Evolutionary conservation across 2,888 invertebrate species (phyloP), one percentile per base, ranked within the genome.

Genomic region (Thalpophila matura): DNA sequence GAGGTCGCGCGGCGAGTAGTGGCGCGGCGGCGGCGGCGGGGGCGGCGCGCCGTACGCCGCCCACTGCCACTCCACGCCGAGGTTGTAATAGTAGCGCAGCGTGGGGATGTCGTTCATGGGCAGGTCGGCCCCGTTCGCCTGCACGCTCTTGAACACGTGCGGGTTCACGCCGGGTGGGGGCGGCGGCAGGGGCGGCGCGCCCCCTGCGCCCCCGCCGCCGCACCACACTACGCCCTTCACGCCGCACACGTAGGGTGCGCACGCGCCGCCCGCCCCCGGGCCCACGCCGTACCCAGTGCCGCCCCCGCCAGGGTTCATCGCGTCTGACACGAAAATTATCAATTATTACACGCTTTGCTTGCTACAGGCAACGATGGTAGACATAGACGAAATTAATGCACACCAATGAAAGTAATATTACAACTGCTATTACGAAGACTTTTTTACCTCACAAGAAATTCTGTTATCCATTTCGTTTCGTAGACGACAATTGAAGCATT

Each of bases 81-180:
- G 89, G 87, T 97, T 97, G 91, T 95, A 97, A 89, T 96, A 97
- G 84, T 95, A 96, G 61, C 96, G 95, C 64, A 97, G 88, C 5
- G 96, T 96, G 10, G 95, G 88, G 46, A 96, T 90, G 82, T 97
- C 97, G 72, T 95, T 92, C 85, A 95, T 92, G 3, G 96, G 96
- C 78, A 96, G 87, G 58, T 96, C 96, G 12, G 92, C 90, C 7
- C 96, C 96, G 71, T 95, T 95, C 14, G 91, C 83, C 77, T 95
- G 95, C 62, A 95, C 79, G 79, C 94, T 94, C 87, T 91, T 91
- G 78, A 79, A 86, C 12, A 89, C 93, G 79, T 89, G 86, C 50
- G 86, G 87, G 84, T 89, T 86, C 79, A 88, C 84, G 58, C 81
- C 85, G 64, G 68, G 84, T 69, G 84, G 86, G 38, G 86, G 85